phyloP scores from a whole-genome alignment of 2,797 vertebrate species.

The Brachyrhaphis roseni region DNA sequence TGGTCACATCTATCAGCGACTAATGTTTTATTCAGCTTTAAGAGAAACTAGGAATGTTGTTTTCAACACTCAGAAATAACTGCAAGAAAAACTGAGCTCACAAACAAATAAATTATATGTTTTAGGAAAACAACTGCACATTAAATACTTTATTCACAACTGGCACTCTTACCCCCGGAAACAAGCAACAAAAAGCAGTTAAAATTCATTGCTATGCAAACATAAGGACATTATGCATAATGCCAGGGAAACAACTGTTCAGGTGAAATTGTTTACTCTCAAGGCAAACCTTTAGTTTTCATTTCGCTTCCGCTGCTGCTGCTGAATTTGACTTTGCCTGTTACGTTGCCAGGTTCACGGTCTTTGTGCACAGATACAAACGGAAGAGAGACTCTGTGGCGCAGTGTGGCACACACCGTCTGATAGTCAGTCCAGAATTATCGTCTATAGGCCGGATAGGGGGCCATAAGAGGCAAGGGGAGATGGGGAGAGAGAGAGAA shows the following conservation, averaged over 20 bases:
- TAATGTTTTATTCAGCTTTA: constrained; percentile 30
- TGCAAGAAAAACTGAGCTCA: constrained; percentile 2
- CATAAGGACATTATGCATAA: constrained; percentile 57
- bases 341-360: constrained; percentile 63
- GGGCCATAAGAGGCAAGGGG: constrained; percentile 44
- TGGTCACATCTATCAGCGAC: background rate
- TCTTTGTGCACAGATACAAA: constrained; percentile 72
- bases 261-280: constrained; percentile 67
- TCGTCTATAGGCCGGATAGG: constrained; percentile 66
- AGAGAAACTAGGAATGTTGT: constrained; percentile 11
- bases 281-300: constrained; percentile 57
- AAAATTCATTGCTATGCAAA: constrained; percentile 51
- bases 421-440: constrained; percentile 73
- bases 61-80: background rate
- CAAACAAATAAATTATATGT: constrained; percentile 23
- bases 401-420: constrained; percentile 61
- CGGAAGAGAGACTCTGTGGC: constrained; percentile 43
- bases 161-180: constrained; percentile 49
- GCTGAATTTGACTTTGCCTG: constrained; percentile 64
- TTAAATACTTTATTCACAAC: constrained; percentile 46
- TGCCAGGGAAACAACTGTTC: constrained; percentile 55
- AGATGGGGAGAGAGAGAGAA: constrained; percentile 44
- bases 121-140: constrained; percentile 40
- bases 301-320: constrained; percentile 52
- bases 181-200: constrained; percentile 47